Conservation (phyloP, 2,888 invertebrate species). For the Erebia aethiops region DNA sequence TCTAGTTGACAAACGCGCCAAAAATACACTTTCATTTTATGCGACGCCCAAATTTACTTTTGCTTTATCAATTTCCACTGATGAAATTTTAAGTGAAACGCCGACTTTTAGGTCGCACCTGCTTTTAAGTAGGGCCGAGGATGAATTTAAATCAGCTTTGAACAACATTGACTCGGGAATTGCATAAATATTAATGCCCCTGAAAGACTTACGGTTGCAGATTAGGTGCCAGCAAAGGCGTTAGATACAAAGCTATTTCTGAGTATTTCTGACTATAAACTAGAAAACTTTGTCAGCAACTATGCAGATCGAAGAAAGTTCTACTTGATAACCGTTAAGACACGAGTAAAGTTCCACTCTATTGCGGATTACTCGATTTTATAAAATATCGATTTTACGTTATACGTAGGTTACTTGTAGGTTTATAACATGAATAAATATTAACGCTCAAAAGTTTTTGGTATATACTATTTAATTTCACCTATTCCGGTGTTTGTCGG, state of each 20-base stretch:
- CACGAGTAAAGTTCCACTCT: not conserved
- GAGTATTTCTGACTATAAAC: conserved; percentile 2
- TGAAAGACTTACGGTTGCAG: conserved; percentile 63
- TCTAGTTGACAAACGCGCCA: conserved; percentile 26
- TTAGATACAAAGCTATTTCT: not conserved
- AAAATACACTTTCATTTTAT: conserved; percentile 33
- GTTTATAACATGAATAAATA: too few relatives aligned
- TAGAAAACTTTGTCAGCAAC: not conserved
- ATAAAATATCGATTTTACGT: not conserved
- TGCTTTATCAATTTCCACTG: conserved; percentile 47
- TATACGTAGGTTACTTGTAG: too few relatives aligned
- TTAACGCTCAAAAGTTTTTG: too few relatives aligned
- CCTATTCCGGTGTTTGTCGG: too few relatives aligned
- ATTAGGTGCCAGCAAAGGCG: conserved; percentile 48
- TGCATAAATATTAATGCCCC: conserved; percentile 77
- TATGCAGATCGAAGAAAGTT: conserved; percentile 2
- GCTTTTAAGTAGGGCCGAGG: conserved; percentile 68
- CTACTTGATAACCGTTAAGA: not conserved
- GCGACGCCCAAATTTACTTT: conserved; percentile 41
- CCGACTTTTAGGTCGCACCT: conserved; percentile 62
- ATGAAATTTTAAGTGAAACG: conserved; percentile 65
- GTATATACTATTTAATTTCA: too few relatives aligned
- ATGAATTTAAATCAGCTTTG: conserved; percentile 78
- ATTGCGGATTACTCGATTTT: not conserved
- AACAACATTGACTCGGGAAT: conserved; percentile 68